These are phyloP conservation scores for Drosophila dives DNA, from an alignment of 2,888 invertebrate genomes.

Conservation along the genomic window DNA sequence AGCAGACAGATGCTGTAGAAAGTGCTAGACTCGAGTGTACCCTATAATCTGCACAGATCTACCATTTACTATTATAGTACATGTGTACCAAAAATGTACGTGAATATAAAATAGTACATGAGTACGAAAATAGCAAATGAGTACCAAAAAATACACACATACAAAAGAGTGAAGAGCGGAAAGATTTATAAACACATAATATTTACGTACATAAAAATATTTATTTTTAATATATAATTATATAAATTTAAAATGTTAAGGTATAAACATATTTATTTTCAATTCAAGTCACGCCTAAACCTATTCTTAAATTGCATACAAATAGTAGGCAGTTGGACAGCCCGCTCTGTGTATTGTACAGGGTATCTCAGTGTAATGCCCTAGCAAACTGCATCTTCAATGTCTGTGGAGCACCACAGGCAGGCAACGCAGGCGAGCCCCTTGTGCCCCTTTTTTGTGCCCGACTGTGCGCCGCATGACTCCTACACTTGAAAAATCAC, in stretches of 20 bases:
- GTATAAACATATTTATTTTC: neutral
- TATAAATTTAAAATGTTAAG: neutral
- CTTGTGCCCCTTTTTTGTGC: slow-evolving; percentile 17
- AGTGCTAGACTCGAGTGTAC: neutral
- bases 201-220: neutral
- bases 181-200: neutral
- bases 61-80: neutral
- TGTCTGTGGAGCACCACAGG: slow-evolving; percentile 43
- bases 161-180: neutral
- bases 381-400: slow-evolving; percentile 34
- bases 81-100: neutral
- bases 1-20: slow-evolving; percentile 1
- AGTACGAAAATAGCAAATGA: neutral
- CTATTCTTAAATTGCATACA: neutral
- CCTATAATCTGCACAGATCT: neutral
- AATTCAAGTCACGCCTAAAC: neutral
- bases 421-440: slow-evolving; percentile 18
- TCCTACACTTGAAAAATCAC: slow-evolving; percentile 82
- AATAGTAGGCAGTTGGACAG: neutral
- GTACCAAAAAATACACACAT: neutral
- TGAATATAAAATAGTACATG: neutral
- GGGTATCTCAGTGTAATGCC: slow-evolving; percentile 45
- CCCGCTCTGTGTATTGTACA: neutral
- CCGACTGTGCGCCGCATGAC: slow-evolving; percentile 77
- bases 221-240: neutral